These are phyloP conservation scores for Bufo gargarizans DNA, from an alignment of 2,113 vertebrate genomes.

Conservation along the genomic window DNA sequence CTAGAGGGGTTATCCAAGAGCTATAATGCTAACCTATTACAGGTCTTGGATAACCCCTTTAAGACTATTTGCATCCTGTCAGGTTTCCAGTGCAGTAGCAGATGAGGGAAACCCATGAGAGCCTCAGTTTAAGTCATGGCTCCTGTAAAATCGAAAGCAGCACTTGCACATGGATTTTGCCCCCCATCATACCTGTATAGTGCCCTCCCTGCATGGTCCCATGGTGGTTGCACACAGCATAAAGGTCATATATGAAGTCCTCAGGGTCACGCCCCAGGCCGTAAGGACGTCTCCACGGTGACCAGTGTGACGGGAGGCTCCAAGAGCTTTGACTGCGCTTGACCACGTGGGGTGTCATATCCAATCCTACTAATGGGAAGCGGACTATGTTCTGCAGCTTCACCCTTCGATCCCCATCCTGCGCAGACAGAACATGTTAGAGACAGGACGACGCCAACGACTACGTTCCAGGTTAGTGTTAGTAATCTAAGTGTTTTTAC, in stretches of 20 bases:
- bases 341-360: slow-evolving; percentile 97
- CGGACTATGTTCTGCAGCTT: slow-evolving; percentile 96
- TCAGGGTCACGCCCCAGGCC: slow-evolving; percentile 91
- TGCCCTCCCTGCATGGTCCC: slow-evolving; percentile 98
- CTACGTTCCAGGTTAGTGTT: background rate
- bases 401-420: slow-evolving; percentile 91
- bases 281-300: slow-evolving; percentile 91
- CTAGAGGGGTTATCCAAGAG: too few species aligned
- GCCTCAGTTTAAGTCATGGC: background rate
- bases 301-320: slow-evolving; percentile 94
- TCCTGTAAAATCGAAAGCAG: background rate
- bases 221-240: slow-evolving; percentile 96
- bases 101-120: too few species aligned
- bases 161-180: background rate
- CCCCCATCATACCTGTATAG: slow-evolving; percentile 83
- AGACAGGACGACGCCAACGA: background rate
- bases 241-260: slow-evolving; percentile 94
- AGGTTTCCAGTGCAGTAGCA: too few species aligned
- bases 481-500: background rate
- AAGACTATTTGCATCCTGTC: too few species aligned
- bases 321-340: slow-evolving; percentile 97
- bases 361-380: slow-evolving; percentile 88
- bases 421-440: background rate
- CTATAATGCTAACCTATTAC: too few species aligned
- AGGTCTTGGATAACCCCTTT: too few species aligned